A percentile compares a stretch with the other conserved stretches of the same genome.
These are phyloP conservation scores for Brachyptera risi DNA, from an alignment of 2,888 invertebrate genomes.

Conservation along the genomic window DNA sequence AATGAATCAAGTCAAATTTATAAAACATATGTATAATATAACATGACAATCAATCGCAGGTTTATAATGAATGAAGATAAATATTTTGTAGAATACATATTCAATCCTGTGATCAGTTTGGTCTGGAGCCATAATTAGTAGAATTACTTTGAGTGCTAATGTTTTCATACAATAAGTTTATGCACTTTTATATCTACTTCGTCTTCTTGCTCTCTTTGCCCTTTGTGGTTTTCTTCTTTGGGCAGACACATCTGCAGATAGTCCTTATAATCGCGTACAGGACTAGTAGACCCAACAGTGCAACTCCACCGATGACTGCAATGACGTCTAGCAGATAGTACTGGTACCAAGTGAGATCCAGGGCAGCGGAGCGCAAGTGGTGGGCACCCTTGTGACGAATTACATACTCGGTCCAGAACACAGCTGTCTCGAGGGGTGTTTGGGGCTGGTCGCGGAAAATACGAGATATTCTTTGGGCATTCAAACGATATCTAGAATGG, in stretches of 20 bases:
- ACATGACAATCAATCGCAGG: too few relatives aligned
- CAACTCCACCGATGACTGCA: not conserved
- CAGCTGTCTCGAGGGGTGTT: constrained; percentile 54
- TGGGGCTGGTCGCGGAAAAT: constrained; percentile 55
- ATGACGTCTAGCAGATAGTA: constrained; percentile 41
- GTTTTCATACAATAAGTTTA: too few relatives aligned
- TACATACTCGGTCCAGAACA: constrained; percentile 65
- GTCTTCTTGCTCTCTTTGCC: not conserved
- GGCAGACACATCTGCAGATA: not conserved
- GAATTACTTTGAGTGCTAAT: too few relatives aligned
- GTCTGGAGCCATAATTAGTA: too few relatives aligned
- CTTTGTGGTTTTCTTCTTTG: not conserved
- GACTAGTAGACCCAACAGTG: not conserved
- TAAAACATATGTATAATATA: too few relatives aligned
- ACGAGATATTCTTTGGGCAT: constrained; percentile 42
- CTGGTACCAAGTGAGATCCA: constrained; percentile 46
- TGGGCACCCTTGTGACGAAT: constrained; percentile 46
- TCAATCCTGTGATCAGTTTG: too few relatives aligned
- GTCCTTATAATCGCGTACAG: not conserved
- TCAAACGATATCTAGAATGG: constrained; percentile 46
- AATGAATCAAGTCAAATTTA: too few relatives aligned
- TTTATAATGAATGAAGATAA: too few relatives aligned
- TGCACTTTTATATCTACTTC: too few relatives aligned
- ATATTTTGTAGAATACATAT: too few relatives aligned
- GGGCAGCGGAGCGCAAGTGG: constrained; percentile 44